phyloP scores from a whole-genome alignment of 2,888 invertebrate genomes.

The Amphipoea oculea region DNA sequence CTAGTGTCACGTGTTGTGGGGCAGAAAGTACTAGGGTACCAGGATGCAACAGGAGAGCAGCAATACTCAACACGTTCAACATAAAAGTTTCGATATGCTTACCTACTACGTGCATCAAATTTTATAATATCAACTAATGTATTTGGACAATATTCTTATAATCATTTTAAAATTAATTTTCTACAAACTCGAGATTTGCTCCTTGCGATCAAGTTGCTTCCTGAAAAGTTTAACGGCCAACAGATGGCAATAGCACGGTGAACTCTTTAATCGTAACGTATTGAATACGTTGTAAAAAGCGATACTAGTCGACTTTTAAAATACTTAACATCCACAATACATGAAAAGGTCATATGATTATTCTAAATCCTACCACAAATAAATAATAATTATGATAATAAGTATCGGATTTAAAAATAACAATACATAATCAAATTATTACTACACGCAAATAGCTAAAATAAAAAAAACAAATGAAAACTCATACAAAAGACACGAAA shows the following conservation, averaged over 20 bases:
- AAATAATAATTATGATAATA: neutral
- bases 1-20: slow-evolving; percentile 77
- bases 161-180: neutral
- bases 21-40: slow-evolving; percentile 66
- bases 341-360: too few species aligned
- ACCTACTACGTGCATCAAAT: neutral
- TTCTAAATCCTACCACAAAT: neutral
- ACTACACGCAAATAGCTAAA: neutral
- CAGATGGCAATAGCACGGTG: neutral
- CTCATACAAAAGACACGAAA: neutral
- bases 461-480: neutral
- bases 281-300: too few species aligned
- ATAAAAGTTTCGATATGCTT: neutral
- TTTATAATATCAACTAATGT: neutral
- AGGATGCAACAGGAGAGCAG: slow-evolving; percentile 15
- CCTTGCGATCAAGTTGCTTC: neutral
- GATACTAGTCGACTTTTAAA: neutral
- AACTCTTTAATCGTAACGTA: too few species aligned
- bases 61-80: neutral
- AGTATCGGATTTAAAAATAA: neutral
- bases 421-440: neutral
- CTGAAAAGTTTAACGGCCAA: neutral
- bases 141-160: neutral
- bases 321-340: neutral
- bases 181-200: too few species aligned